These are phyloP conservation scores for Xenentodon cancila DNA, from an alignment of 2,797 vertebrate species.

Conservation along the genomic window DNA sequence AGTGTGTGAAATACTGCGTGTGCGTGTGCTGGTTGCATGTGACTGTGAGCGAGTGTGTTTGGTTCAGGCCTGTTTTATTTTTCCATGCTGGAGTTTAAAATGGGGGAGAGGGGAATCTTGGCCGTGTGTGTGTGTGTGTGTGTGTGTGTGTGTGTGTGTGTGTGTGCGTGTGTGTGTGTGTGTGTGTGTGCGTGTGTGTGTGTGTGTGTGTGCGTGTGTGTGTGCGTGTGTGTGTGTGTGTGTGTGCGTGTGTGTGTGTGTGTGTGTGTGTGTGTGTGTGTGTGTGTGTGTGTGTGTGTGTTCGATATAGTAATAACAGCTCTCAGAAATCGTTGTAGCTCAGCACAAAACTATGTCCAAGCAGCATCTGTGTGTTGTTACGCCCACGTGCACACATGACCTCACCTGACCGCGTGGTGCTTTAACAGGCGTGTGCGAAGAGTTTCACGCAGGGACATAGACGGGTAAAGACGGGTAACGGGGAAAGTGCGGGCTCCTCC, in stretches of 20 bases:
- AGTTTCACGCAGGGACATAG: slow-evolving; percentile 6
- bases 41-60: slow-evolving; percentile 7
- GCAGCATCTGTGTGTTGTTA: background rate
- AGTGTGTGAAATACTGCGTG: slow-evolving; percentile 40
- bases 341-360: slow-evolving; percentile 41
- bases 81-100: slow-evolving; percentile 49
- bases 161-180: slow-evolving; percentile 13
- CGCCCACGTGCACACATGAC: slow-evolving; percentile 19
- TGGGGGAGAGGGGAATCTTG: slow-evolving; percentile 23
- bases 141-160: slow-evolving; percentile 13
- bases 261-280: no score
- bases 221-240: no score
- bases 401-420: slow-evolving; percentile 34
- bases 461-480: background rate
- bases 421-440: slow-evolving; percentile 34
- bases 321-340: slow-evolving; percentile 53
- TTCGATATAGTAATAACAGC: slow-evolving; percentile 45
- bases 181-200: slow-evolving; percentile 13
- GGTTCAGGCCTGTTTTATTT: slow-evolving; percentile 24
- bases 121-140: slow-evolving; percentile 2
- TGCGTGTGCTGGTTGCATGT: slow-evolving; percentile 16
- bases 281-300: slow-evolving; percentile 1
- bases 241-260: no score
- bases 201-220: slow-evolving; percentile 5
- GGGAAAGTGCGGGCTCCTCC: background rate